Evolutionary conservation across 2,113 vertebrate genomes (phyloP), one percentile per base, ranked within the genome.

Genomic region (Ardeotis arabs): DNA sequence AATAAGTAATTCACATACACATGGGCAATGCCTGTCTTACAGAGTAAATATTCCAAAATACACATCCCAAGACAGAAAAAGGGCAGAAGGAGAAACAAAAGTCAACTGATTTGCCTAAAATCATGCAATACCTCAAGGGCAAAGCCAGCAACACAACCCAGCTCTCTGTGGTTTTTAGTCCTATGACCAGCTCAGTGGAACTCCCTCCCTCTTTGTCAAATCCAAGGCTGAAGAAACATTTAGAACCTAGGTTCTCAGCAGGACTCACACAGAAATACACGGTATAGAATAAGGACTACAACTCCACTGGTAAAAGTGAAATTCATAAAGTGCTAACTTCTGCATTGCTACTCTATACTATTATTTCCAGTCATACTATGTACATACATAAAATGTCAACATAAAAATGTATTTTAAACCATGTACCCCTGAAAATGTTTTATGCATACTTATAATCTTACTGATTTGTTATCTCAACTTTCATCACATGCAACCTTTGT

Each of bases 1-100:
- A 22, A 14, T 0, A 59, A 47, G 6, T 0, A 28, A 35, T 19
- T 52, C 53, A 18, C 5, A 3, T 0, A 12, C 31, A 35, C 37
- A 3, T 4, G 6, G n/a, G 37, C 29, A 50, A 7, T 8, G 15
- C 41, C 45, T 55, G 7, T 23, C 70, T 37, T 12, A 5, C 67
- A 37, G 17, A 29, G 18, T 2, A 52, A 8, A 5, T 1, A 13
- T 44, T 33, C 33, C 4, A 37, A 52, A 44, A 28, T 1, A 14
- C 0, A 23, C 17, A 67, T 0, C 55, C 28, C 41, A 21, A 10
- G 12, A 24, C 3, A 67, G 28, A 47, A 10, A 19, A 37, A 29
- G 4, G 8, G 35, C 21, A 84, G 37, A 24, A 19, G 11, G 37
- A 73, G 67, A 79, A 74, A 55, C 4, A 47, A 5, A 58, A 70